Conservation (phyloP, 2,113 vertebrate species). For the Chitala chitala region DNA sequence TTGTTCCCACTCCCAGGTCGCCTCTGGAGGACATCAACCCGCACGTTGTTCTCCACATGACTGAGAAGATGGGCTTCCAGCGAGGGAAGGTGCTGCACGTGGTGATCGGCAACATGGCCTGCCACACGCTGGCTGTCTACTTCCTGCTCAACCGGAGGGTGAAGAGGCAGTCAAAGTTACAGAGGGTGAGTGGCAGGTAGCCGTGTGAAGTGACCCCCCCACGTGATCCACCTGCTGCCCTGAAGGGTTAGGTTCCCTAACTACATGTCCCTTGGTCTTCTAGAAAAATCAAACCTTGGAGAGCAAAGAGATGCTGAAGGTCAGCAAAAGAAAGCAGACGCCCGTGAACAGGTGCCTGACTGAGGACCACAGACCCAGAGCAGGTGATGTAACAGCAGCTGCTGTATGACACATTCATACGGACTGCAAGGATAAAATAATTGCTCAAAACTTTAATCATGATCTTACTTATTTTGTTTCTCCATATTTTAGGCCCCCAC, state of each 20-base stretch:
- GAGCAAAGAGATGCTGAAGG: slow-evolving; percentile 70
- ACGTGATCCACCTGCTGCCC: no score
- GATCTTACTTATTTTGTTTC: background rate
- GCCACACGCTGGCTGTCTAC: slow-evolving; percentile 85
- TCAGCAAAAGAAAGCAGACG: slow-evolving; percentile 75
- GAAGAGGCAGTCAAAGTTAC: slow-evolving; percentile 77
- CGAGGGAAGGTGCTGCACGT: slow-evolving; percentile 90
- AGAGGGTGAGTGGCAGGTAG: slow-evolving; percentile 63
- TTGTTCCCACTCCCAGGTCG: slow-evolving; percentile 71
- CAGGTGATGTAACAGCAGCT: slow-evolving; percentile 51
- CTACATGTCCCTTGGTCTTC: no score
- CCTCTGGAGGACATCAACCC: slow-evolving; percentile 91
- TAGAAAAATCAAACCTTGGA: slow-evolving; percentile 33
- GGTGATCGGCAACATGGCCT: slow-evolving; percentile 87
- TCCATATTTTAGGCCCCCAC: background rate
- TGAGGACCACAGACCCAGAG: slow-evolving; percentile 74
- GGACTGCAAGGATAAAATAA: no score
- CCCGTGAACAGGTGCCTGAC: slow-evolving; percentile 73
- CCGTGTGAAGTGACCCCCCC: no score
- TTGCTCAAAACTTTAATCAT: no score
- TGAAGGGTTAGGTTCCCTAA: background rate
- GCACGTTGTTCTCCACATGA: slow-evolving; percentile 87
- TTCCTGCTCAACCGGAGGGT: slow-evolving; percentile 92
- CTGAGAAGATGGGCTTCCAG: slow-evolving; percentile 85
- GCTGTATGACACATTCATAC: background rate